These are phyloP conservation scores for Listrodromus nycthemerus DNA, from an alignment of 2,888 invertebrate genomes.

Conservation along the genomic window DNA sequence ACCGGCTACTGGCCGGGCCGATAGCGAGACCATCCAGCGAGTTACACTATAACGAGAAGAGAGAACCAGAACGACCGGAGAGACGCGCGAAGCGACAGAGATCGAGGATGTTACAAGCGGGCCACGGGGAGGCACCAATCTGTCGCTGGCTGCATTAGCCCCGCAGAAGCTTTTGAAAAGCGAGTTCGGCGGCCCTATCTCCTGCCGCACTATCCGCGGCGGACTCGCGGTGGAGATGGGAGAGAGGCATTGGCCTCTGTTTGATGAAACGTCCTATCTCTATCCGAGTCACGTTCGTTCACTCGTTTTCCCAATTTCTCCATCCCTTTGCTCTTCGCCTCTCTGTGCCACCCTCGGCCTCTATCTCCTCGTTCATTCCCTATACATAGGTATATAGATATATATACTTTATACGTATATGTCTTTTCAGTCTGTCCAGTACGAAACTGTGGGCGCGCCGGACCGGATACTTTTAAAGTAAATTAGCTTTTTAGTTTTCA, in stretches of 20 bases:
- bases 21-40: conserved; percentile 25
- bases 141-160: conserved; percentile 84
- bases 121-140: conserved; percentile 76
- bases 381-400: conserved; percentile 10
- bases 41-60: conserved; percentile 6
- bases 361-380: conserved; percentile 31
- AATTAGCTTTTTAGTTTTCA: conserved; percentile 85
- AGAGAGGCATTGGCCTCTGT: conserved; percentile 64
- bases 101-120: conserved; percentile 33
- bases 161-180: conserved; percentile 80
- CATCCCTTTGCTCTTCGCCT: conserved; percentile 47
- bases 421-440: conserved; percentile 37
- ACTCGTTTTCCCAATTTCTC: conserved; percentile 64
- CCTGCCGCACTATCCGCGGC: conserved; percentile 65
- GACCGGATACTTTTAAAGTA: conserved; percentile 84
- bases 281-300: conserved; percentile 50
- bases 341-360: neutral
- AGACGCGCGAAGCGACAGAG: conserved; percentile 37
- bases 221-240: conserved; percentile 11
- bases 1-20: conserved; percentile 29
- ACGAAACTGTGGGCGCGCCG: conserved; percentile 64
- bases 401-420: conserved; percentile 12
- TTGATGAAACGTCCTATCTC: conserved; percentile 71
- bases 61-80: conserved; percentile 20
- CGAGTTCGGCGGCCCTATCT: conserved; percentile 56